Evolutionary conservation across 2,888 invertebrate species (phyloP), one percentile per base, ranked within the genome.

Genomic region (Arge pagana): DNA sequence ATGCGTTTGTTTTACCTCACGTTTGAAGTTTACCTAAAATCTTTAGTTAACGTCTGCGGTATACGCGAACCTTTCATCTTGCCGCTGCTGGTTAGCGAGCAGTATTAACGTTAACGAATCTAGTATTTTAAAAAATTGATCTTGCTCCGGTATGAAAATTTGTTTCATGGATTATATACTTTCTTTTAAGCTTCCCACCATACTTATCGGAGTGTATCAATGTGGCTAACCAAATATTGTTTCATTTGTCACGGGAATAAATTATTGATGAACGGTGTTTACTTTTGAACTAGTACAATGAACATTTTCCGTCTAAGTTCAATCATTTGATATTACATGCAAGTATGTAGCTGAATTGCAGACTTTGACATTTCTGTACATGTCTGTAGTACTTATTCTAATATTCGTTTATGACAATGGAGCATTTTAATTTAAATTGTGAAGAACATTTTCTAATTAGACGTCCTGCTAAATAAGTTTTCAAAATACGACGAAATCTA

Each of bases 21-120:
- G 13, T 31, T 7, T 2, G 7, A 31, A 21, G 30, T 10, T 16
- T 6, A 45, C 35, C 35, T 15, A 7, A 26, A 40, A 19, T 15
- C 24, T 18, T 43, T 10, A 6, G 23, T 42, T 26, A 11, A 35
- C 23, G 18, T 15, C 42, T 23, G 52, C 39, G 39, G 30, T 30
- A 30, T 4, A 31, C 24, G 31, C 50, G 31, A 52, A 31, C 24
- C n/a, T 48, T 53, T 53, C 51, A 39, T 50, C 48, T 43, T 50
- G 56, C 50, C 57, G 49, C 56, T 58, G 60, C 51, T 52, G 56
- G 55, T 39, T 54, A 59, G 57, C 30, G 60, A 57, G 56, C 56
- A 54, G 54, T 58, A 57, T 59, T 56, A 63, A 54, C 43, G 45
- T 54, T 56, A 58, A 55, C 50, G 11, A 23, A 45, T 45, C 23